Percentiles rank a stretch among this genome's conserved stretches.
phyloP scores from a whole-genome alignment of 2,888 invertebrate species.

The Isotomurus palustris region DNA sequence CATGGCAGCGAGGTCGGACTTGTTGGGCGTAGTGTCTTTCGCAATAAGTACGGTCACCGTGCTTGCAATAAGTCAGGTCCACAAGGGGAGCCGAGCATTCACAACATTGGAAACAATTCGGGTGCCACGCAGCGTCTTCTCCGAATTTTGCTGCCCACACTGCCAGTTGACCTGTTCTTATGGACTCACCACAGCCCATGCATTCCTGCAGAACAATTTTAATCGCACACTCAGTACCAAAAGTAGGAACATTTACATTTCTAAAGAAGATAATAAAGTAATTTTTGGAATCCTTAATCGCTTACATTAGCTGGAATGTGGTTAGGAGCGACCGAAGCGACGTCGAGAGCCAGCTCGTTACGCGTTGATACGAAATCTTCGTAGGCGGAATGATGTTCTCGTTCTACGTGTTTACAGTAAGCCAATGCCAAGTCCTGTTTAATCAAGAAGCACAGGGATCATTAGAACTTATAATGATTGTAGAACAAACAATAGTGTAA shows the following conservation, averaged over 20 bases:
- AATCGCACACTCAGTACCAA: neutral
- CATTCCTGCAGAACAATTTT: constrained; percentile 62
- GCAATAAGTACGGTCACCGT: constrained; percentile 82
- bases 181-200: constrained; percentile 71
- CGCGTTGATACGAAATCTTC: constrained; percentile 91
- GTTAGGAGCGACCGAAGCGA: constrained; percentile 54
- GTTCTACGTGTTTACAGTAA: constrained; percentile 61
- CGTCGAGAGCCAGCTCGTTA: constrained; percentile 92
- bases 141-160: constrained; percentile 80
- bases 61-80: constrained; percentile 91
- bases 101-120: constrained; percentile 83
- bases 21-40: constrained; percentile 95
- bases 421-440: constrained; percentile 45
- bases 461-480: too few relatives aligned
- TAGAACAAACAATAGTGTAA: too few relatives aligned
- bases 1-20: constrained; percentile 89
- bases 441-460: too few relatives aligned
- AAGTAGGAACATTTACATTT: neutral
- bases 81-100: constrained; percentile 84
- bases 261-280: neutral
- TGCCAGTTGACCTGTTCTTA: constrained; percentile 74
- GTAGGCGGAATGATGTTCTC: constrained; percentile 72
- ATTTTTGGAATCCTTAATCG: neutral
- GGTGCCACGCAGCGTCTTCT: constrained; percentile 76
- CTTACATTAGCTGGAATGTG: constrained; percentile 42